Conservation (phyloP, 1,140 invertebrate species). For the Phenacoccus solenopsis region DNA sequence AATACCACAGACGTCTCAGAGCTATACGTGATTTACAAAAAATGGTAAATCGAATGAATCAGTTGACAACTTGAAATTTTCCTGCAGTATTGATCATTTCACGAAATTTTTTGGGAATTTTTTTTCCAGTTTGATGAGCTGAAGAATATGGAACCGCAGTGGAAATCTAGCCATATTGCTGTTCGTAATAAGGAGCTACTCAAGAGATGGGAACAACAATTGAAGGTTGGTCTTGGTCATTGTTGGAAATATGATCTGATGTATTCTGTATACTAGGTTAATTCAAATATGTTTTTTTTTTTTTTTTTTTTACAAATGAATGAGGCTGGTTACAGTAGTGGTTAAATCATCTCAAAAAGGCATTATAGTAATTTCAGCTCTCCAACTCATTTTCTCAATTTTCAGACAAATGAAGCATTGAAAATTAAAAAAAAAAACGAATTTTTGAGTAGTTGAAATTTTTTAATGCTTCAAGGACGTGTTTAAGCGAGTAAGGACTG, state of each 20-base stretch:
- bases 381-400: too few relatives aligned
- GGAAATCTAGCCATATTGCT: constrained; percentile 62
- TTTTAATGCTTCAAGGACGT: too few relatives aligned
- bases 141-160: constrained; percentile 62
- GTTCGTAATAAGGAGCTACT: constrained; percentile 68
- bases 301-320: too few relatives aligned
- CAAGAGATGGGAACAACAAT: constrained; percentile 72
- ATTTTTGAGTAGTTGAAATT: too few relatives aligned
- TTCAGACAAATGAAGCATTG: too few relatives aligned
- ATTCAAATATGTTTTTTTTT: too few relatives aligned
- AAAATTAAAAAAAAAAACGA: too few relatives aligned
- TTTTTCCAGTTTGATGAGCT: constrained; percentile 56
- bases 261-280: constrained; percentile 13
- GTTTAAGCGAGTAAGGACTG: too few relatives aligned
- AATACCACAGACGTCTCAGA: constrained; percentile 68
- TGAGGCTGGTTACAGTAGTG: too few relatives aligned
- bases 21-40: constrained; percentile 81
- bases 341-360: too few relatives aligned
- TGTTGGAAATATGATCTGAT: too few relatives aligned
- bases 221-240: constrained; percentile 40
- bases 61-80: constrained; percentile 82
- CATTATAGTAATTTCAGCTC: too few relatives aligned
- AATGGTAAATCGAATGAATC: constrained; percentile 42
- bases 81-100: constrained; percentile 2
- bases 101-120: constrained; percentile 7